Base-by-base conservation (phyloP, 2,888 invertebrate species). In the Agriopis marginaria region DNA sequence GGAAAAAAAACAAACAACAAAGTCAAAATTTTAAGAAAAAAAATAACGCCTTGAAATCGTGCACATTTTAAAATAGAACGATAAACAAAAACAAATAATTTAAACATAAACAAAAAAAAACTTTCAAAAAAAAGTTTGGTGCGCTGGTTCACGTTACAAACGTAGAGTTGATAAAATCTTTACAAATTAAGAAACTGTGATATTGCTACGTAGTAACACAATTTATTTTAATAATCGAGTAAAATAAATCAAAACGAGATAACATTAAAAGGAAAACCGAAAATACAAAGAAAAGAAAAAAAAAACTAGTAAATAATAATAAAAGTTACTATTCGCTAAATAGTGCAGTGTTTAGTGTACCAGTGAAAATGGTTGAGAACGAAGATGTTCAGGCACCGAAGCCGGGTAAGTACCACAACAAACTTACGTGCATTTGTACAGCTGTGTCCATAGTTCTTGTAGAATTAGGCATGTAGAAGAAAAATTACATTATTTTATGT, bases 281-380 rank as follows among this genome's bases (percentile, higher is more conserved):
- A 12, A 3, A 51, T 39, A n/a, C 11, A 8, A 39, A 39, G n/a
- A 23, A 53, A 10, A n/a, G n/a, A n/a, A n/a, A n/a, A n/a, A n/a
- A n/a, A n/a, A n/a, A n/a, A n/a, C n/a, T n/a, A n/a, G n/a, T n/a
- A n/a, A n/a, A n/a, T n/a, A n/a, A n/a, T n/a, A n/a, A n/a, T n/a
- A n/a, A n/a, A n/a, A 42, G 40, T 61, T 42, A 32, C 49, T 66
- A 12, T 12, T 53, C 60, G 14, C 68, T 64, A 61, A 60, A 53
- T 23, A 65, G 73, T 71, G 72, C 7, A 70, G 71, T 72, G 72
- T 69, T 68, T 63, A 69, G 77, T 78, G 77, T 65, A 69, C 71
- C 75, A 80, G 81, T 74, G 70, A 83, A 72, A 71, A 86, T 85
- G 86, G 77, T 76, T 76, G 81, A 82, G 6, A 78, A 74, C 76